Conservation (phyloP, 2,113 vertebrate genomes). For the Phycodurus eques region DNA sequence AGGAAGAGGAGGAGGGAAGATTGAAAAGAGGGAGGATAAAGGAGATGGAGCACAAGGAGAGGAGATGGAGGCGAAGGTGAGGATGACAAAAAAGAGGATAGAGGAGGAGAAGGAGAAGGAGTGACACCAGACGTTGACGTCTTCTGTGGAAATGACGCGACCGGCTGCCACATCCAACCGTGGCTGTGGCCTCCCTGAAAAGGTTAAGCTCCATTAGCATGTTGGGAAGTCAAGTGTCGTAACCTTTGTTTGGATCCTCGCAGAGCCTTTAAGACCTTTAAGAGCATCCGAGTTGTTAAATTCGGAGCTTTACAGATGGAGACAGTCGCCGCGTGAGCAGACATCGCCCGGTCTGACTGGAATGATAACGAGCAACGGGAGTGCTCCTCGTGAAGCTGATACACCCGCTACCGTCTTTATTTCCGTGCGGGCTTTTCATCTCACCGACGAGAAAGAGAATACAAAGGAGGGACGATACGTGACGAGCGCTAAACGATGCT, state of each 20-base stretch:
- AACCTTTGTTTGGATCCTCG: neutral
- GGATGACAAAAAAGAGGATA: neutral
- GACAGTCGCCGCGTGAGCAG: neutral
- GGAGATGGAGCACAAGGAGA: neutral
- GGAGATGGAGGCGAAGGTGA: too few relatives aligned
- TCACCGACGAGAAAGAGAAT: neutral
- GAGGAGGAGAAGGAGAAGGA: neutral
- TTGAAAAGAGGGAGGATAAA: neutral
- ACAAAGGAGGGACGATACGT: neutral
- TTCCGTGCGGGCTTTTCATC: neutral
- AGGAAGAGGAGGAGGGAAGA: neutral
- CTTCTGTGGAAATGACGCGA: too few relatives aligned
- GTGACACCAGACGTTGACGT: too few relatives aligned
- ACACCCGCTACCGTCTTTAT: neutral
- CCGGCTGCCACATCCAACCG: too few relatives aligned
- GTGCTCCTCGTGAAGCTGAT: neutral
- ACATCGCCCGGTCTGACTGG: neutral
- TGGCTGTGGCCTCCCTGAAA: neutral
- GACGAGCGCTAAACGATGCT: neutral
- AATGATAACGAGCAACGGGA: neutral
- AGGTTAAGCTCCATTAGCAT: neutral
- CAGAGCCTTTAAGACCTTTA: neutral
- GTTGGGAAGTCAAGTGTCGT: neutral
- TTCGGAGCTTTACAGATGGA: neutral
- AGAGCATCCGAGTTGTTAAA: neutral